phyloP scores from a whole-genome alignment of 2,888 invertebrate genomes.

The Sesamia inferens region DNA sequence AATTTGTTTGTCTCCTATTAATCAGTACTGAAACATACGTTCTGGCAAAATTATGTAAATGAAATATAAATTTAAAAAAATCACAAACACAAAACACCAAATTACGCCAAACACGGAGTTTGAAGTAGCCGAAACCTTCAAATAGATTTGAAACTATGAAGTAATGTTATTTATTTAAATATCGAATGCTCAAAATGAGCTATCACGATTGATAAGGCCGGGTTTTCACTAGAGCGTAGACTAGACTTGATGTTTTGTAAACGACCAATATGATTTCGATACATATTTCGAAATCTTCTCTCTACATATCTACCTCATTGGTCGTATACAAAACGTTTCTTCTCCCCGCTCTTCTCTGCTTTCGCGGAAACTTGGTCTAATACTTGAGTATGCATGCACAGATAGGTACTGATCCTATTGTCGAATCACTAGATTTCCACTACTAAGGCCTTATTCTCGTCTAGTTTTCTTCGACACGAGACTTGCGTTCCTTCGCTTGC shows the following conservation, averaged over 20 bases:
- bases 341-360: neutral
- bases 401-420: neutral
- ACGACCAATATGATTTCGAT: neutral
- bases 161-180: neutral
- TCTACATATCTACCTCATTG: neutral
- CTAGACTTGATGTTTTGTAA: too few relatives aligned
- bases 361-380: neutral
- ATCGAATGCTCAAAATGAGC: neutral
- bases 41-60: too few relatives aligned
- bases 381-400: neutral
- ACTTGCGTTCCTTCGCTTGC: neutral
- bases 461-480: neutral
- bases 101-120: neutral
- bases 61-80: too few relatives aligned
- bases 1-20: too few relatives aligned
- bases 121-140: neutral
- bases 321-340: neutral
- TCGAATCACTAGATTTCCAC: neutral
- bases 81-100: neutral
- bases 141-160: neutral
- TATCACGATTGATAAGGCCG: too few relatives aligned
- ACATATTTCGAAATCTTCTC: neutral
- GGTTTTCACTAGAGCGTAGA: too few relatives aligned
- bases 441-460: neutral
- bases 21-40: too few relatives aligned